These are phyloP conservation scores for Nematostella vectensis DNA, from an alignment of 92 coral and sea anemone species.

Conservation along the genomic window DNA sequence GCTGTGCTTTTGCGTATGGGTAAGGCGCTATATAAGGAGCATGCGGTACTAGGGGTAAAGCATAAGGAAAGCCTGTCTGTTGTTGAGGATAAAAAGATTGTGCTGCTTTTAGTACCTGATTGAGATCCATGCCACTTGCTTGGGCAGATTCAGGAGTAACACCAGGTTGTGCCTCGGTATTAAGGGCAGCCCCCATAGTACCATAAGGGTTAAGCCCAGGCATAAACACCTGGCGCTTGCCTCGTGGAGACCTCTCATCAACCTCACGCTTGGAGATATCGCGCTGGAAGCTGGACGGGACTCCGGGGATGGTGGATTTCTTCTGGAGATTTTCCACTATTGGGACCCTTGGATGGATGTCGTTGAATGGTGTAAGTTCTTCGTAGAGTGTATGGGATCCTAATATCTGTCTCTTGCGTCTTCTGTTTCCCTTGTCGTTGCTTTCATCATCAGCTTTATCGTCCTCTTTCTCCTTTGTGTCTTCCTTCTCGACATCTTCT, in stretches of 20 bases:
- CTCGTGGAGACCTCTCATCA: conserved; percentile 10
- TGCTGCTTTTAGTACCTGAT: not conserved
- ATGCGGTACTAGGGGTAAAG: conserved; percentile 3
- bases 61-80: too few relatives aligned
- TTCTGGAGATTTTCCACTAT: conserved; percentile 60
- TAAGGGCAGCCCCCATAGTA: not conserved
- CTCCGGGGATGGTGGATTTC: conserved; percentile 59
- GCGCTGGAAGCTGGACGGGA: conserved; percentile 13
- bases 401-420: conserved; percentile 42
- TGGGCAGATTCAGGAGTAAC: not conserved
- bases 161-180: not conserved
- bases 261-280: conserved; percentile 26
- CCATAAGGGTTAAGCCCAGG: not conserved
- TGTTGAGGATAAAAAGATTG: conserved; percentile 8
- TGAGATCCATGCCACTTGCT: not conserved
- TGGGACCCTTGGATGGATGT: conserved; percentile 28
- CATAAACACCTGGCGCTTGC: conserved; percentile 20
- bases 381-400: conserved; percentile 63
- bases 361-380: conserved; percentile 57
- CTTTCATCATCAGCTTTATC: conserved; percentile 55
- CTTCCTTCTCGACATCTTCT: conserved; percentile 21
- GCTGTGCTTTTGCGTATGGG: conserved; percentile 13
- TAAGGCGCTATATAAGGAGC: conserved; percentile 9
- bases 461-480: conserved; percentile 40
- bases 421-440: conserved; percentile 1